Percentiles rank a stretch among this genome's conserved stretches.
Conservation (phyloP, 2,797 vertebrate genomes). For the Astyanax mexicanus region DNA sequence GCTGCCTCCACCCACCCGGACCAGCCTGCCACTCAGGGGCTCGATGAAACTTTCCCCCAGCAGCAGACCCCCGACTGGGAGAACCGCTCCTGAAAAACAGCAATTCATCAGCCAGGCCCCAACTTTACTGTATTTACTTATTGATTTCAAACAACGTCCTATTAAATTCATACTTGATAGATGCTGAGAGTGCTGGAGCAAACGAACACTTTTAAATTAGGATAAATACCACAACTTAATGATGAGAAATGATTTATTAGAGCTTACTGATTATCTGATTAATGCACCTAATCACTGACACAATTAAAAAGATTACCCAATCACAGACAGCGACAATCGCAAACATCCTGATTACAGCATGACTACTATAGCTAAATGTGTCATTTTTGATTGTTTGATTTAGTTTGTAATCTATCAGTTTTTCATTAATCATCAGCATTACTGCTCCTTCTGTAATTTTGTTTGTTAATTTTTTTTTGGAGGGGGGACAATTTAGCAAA, state of each 20-base stretch:
- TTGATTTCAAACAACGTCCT: too few species aligned
- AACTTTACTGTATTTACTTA: not conserved
- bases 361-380: too few species aligned
- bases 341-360: not conserved
- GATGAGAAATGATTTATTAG: not conserved
- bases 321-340: not conserved
- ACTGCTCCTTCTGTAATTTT: too few species aligned
- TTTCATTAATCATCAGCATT: not conserved
- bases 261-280: not conserved
- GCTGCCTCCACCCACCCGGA: slow-evolving; percentile 76
- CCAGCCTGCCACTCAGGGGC: slow-evolving; percentile 81
- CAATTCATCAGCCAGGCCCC: not conserved
- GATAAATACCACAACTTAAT: not conserved
- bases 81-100: slow-evolving; percentile 76
- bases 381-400: not conserved
- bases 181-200: too few species aligned
- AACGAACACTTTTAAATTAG: not conserved
- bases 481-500: too few species aligned
- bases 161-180: too few species aligned
- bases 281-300: not conserved
- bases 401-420: too few species aligned
- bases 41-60: slow-evolving; percentile 84
- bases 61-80: slow-evolving; percentile 86
- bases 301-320: not conserved
- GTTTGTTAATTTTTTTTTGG: too few species aligned